Evolutionary conservation across 2,113 vertebrate species (phyloP).

Genomic region (Eulacestoma nigropectus): DNA sequence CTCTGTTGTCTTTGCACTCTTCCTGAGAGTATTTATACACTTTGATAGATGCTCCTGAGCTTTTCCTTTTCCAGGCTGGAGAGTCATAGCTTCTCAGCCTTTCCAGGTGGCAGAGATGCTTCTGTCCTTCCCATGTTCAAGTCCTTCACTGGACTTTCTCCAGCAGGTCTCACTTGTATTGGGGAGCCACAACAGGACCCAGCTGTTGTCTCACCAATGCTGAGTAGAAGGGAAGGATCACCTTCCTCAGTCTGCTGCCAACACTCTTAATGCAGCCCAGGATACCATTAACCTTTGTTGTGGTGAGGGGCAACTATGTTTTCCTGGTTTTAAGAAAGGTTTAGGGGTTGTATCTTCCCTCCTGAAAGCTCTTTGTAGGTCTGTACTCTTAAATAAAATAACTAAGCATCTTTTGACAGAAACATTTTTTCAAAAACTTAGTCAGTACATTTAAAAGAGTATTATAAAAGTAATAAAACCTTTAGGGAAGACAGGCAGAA

Average conservation of each 20-base stretch:
- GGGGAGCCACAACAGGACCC: neutral
- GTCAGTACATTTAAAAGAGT: neutral
- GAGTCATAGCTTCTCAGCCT: neutral
- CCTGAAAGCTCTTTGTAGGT: neutral
- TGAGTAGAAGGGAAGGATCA: neutral
- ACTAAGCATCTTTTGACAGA: neutral
- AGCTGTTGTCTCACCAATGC: neutral
- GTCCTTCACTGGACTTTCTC: neutral
- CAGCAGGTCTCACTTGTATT: neutral
- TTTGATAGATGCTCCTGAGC: neutral
- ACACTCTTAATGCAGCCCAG: neutral
- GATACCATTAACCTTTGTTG: neutral
- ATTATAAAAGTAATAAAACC: neutral
- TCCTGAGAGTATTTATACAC: fast-evolving
- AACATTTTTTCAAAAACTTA: neutral
- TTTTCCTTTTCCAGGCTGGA: neutral
- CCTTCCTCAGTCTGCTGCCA: neutral
- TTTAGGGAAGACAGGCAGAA: neutral
- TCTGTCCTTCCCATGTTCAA: neutral
- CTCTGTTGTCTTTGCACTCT: neutral
- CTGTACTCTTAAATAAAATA: neutral
- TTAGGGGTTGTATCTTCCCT: neutral
- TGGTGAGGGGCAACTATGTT: neutral
- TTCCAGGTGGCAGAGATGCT: neutral
- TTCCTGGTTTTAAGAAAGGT: neutral